Evolutionary conservation across 2,113 vertebrate genomes (phyloP).

Genomic region (Coturnix japonica): DNA sequence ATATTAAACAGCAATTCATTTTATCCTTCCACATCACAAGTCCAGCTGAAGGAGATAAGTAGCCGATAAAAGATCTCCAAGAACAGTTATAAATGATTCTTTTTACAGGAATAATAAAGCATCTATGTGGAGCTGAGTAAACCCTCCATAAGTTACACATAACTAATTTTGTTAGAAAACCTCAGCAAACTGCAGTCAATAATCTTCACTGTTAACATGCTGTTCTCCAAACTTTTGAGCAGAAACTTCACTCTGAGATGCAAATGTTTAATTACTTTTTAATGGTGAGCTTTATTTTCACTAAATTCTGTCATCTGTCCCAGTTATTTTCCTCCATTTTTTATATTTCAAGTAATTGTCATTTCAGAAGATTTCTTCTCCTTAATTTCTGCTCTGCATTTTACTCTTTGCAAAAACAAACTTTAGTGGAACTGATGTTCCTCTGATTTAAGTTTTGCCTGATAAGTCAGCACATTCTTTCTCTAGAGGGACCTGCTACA

Average conservation of each 20-base stretch:
- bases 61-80: conserved; percentile 82
- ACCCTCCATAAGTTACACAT: conserved; percentile 51
- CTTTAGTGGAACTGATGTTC: neutral
- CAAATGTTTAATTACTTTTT: conserved; percentile 77
- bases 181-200: conserved; percentile 70
- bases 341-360: conserved; percentile 62
- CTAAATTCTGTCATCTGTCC: conserved; percentile 68
- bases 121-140: conserved; percentile 55
- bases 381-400: conserved; percentile 36
- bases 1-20: conserved; percentile 82
- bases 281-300: conserved; percentile 68
- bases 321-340: conserved; percentile 64
- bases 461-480: accelerated
- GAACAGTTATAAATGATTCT: conserved; percentile 82
- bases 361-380: conserved; percentile 25
- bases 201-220: conserved; percentile 74
- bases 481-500: neutral
- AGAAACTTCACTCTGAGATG: conserved; percentile 74
- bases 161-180: conserved; percentile 75
- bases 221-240: conserved; percentile 67
- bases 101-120: conserved; percentile 77
- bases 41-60: conserved; percentile 83
- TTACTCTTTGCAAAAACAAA: neutral
- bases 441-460: neutral
- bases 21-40: conserved; percentile 78